A percentile compares a stretch with the other conserved stretches of the same genome.
Evolutionary conservation across 92 coral and sea anemone species (phyloP).

Genomic region (Heliopora coerulea): DNA sequence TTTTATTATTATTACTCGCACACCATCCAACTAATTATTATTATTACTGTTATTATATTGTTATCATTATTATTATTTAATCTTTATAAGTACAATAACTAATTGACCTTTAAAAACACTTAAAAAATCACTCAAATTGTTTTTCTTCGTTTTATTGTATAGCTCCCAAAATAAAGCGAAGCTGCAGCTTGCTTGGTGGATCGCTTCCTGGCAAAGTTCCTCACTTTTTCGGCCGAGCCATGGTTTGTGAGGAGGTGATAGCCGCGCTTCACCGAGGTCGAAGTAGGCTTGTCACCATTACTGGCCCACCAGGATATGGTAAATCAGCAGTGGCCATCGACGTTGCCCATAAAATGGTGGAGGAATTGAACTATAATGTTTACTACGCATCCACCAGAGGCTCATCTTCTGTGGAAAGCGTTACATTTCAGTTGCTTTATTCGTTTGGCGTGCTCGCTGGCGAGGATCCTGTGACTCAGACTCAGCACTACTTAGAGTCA

Average conservation of each 20-base stretch:
- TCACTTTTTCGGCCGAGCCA: conserved; percentile 87
- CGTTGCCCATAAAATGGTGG: conserved; percentile 81
- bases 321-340: conserved; percentile 89
- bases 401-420: conserved; percentile 70
- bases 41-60: no score
- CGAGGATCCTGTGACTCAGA: conserved; percentile 68
- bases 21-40: no score
- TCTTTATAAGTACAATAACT: no score
- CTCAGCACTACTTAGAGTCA: conserved; percentile 64
- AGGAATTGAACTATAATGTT: conserved; percentile 53
- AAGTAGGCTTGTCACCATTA: conserved; percentile 70
- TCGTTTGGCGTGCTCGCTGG: conserved; percentile 83
- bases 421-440: conserved; percentile 85
- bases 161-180: conserved; percentile 29
- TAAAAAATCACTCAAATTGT: not conserved
- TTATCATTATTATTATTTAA: no score
- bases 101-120: no score
- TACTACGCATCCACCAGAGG: conserved; percentile 74
- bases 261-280: conserved; percentile 59
- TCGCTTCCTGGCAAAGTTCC: conserved; percentile 76
- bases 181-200: conserved; percentile 63
- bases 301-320: conserved; percentile 96
- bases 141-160: not conserved
- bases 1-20: no score
- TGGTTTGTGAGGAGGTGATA: conserved; percentile 60